A percentile compares a stretch with the other conserved stretches of the same genome.
Conservation (phyloP, 92 coral and sea anemone species). For the Paragorgia papillata region DNA sequence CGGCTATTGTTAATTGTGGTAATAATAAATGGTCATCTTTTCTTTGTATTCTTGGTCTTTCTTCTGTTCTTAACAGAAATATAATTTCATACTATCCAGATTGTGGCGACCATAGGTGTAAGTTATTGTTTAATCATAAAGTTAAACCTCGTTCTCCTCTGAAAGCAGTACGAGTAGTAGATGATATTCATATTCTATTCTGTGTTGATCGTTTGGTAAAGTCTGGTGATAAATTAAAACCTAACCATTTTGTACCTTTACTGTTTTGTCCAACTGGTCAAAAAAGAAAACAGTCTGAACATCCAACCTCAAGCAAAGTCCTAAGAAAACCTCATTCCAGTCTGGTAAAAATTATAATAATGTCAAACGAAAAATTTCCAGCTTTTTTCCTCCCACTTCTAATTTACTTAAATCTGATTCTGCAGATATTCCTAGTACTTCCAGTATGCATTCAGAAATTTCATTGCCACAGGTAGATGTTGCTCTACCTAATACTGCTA, state of each 20-base stretch:
- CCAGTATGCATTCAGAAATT: not conserved
- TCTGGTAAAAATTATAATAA: not conserved
- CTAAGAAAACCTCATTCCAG: too few relatives aligned
- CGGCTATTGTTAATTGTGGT: not conserved
- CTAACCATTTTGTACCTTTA: slow-evolving; percentile 4
- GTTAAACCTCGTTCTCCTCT: not conserved
- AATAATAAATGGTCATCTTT: not conserved
- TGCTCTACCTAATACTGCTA: too few relatives aligned
- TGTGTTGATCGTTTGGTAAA: not conserved
- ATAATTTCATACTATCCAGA: not conserved
- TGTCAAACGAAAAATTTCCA: not conserved
- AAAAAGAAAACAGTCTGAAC: not conserved
- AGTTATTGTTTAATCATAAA: not conserved
- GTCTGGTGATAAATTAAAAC: not conserved
- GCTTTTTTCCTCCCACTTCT: not conserved
- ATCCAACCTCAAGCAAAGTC: too few relatives aligned
- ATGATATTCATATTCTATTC: slow-evolving; percentile 11
- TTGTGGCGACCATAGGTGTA: slow-evolving; percentile 5
- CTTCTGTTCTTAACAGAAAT: slow-evolving; percentile 6
- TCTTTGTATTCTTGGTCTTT: slow-evolving; percentile 10
- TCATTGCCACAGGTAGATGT: not conserved
- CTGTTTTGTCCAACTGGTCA: not conserved
- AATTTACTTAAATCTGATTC: too few relatives aligned
- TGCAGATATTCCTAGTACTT: not conserved
- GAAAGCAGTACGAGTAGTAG: not conserved